Percentiles rank a stretch among this genome's conserved stretches.
Conservation (phyloP, 1,140 invertebrate species). For the Papilio dardanus region DNA sequence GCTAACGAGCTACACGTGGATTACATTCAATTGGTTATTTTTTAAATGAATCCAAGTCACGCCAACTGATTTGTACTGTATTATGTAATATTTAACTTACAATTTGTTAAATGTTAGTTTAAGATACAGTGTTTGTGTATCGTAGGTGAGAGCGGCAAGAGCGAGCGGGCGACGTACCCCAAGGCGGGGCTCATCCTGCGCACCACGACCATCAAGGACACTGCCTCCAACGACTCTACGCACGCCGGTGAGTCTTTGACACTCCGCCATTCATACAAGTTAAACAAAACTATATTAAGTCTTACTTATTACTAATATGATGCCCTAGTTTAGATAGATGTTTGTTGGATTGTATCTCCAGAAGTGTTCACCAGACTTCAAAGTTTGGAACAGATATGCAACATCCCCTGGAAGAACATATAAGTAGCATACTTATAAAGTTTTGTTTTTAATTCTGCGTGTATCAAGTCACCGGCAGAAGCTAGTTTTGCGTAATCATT, state of each 20-base stretch:
- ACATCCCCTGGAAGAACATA: no score
- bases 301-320: no score
- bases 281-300: neutral
- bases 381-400: no score
- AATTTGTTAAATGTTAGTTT: neutral
- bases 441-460: no score
- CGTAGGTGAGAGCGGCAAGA: conserved; percentile 80
- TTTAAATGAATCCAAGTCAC: neutral
- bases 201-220: conserved; percentile 83
- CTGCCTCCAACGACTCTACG: conserved; percentile 68
- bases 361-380: no score
- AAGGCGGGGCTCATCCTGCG: conserved; percentile 87
- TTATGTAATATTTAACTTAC: neutral
- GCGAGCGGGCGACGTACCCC: conserved; percentile 82
- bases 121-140: neutral
- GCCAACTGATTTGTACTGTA: neutral
- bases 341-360: no score
- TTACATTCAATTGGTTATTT: neutral
- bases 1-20: neutral
- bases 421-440: no score
- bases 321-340: no score
- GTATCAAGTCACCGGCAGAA: no score
- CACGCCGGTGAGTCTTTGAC: conserved; percentile 55
- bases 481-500: neutral
- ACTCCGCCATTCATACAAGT: neutral